A percentile compares a stretch with the other conserved stretches of the same genome.
phyloP scores from a whole-genome alignment of 2,797 vertebrate genomes.

The Coregonus ussuriensis region DNA sequence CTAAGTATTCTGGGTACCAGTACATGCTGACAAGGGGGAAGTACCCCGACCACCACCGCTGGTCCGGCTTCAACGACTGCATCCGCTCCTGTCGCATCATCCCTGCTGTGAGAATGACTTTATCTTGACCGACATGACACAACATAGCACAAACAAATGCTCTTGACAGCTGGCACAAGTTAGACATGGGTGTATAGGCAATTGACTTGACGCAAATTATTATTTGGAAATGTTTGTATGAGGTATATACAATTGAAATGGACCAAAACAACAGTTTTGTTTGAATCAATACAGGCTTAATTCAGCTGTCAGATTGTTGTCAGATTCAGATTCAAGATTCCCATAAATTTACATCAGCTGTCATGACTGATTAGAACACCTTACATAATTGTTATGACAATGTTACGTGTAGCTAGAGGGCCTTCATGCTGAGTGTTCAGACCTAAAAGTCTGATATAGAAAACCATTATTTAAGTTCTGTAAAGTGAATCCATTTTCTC shows the following conservation, averaged over 20 bases:
- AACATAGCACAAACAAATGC: not conserved
- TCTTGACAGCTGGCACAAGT: not conserved
- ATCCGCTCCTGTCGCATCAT: conserved; percentile 41
- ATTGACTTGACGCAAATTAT: not conserved
- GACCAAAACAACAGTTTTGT: not conserved
- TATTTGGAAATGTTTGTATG: not conserved
- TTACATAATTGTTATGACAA: not conserved
- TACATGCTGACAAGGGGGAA: conserved; percentile 40
- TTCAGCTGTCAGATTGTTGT: not conserved
- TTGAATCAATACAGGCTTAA: no score
- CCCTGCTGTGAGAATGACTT: conserved; percentile 23
- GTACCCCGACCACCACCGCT: conserved; percentile 41
- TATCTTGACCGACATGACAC: not conserved
- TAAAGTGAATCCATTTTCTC: not conserved
- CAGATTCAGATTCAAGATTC: not conserved
- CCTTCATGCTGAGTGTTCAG: not conserved
- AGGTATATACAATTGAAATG: not conserved
- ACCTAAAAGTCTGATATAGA: not conserved
- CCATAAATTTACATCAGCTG: not conserved
- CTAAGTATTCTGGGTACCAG: conserved; percentile 45
- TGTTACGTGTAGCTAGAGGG: not conserved
- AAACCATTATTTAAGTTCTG: not conserved
- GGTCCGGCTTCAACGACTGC: conserved; percentile 44
- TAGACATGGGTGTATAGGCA: not conserved
- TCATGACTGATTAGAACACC: not conserved